phyloP scores from a whole-genome alignment of 2,113 vertebrate species.

The Nestor notabilis region DNA sequence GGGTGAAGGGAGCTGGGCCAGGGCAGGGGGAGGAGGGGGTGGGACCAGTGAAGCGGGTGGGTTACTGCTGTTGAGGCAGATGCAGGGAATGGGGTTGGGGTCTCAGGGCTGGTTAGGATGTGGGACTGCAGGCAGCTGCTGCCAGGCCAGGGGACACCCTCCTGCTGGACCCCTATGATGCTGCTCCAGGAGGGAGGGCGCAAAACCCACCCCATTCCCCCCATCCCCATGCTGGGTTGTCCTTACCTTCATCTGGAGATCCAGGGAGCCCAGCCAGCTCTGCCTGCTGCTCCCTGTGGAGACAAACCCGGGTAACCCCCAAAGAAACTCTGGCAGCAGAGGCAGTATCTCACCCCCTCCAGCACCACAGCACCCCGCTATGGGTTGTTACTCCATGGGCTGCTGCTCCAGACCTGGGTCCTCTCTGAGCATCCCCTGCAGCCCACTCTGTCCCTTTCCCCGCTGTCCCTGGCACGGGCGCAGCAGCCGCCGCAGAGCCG shows the following conservation, averaged over 20 bases:
- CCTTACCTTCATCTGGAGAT: constrained; percentile 8
- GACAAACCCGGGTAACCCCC: not conserved
- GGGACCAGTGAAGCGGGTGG: not conserved
- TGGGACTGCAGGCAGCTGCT: not conserved
- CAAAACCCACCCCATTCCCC: not conserved
- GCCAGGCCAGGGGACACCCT: not conserved
- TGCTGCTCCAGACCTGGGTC: not conserved
- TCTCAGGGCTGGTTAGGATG: not conserved
- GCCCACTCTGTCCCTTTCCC: not conserved
- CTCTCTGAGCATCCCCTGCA: not conserved
- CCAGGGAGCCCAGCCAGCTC: not conserved
- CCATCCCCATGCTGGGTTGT: not conserved
- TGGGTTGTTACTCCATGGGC: not conserved
- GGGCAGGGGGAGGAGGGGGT: not conserved
- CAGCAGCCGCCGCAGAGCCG: constrained; percentile 6
- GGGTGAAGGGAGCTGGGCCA: not conserved
- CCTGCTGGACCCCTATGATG: not conserved
- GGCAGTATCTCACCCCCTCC: not conserved
- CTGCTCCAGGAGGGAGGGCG: not conserved
- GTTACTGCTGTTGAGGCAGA: not conserved
- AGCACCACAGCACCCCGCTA: not conserved
- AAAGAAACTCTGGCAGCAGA: not conserved
- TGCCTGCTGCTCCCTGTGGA: constrained; percentile 15
- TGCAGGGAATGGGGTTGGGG: not conserved
- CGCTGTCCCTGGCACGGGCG: not conserved